Percentiles rank a stretch among this genome's conserved stretches.
phyloP scores from a whole-genome alignment of 1,140 invertebrate genomes.

The Agraylea sexmaculata region DNA sequence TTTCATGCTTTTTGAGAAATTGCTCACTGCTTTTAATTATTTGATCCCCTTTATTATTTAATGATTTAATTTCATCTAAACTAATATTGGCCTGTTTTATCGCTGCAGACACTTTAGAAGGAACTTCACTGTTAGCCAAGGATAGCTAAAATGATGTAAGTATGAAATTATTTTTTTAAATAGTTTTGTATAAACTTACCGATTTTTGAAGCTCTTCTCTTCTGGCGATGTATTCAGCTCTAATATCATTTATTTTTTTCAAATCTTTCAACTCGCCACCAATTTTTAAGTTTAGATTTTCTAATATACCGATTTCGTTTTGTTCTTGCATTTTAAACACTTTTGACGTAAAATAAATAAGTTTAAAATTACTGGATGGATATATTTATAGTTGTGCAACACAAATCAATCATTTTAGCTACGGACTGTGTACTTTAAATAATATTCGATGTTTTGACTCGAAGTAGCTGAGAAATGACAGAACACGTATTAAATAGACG shows the following conservation, averaged over 20 bases:
- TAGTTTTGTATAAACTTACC: conserved; percentile 8
- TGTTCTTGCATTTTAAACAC: conserved; percentile 19
- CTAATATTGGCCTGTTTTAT: conserved; percentile 32
- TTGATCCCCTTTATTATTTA: conserved; percentile 27
- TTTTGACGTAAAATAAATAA: no score
- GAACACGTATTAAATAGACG: no score
- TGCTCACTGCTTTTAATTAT: conserved; percentile 27
- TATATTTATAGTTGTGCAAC: no score
- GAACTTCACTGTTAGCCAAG: conserved; percentile 30
- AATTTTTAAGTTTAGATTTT: conserved; percentile 14
- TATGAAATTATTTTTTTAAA: conserved; percentile 4
- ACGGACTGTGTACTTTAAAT: no score
- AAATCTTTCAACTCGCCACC: conserved; percentile 16
- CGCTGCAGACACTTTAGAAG: conserved; percentile 30
- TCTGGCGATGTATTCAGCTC: conserved; percentile 11
- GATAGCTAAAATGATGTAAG: conserved; percentile 28
- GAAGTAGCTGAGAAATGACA: no score
- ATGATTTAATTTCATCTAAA: conserved; percentile 28
- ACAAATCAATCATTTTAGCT: no score
- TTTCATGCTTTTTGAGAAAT: conserved; percentile 29
- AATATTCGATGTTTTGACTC: no score
- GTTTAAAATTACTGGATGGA: no score
- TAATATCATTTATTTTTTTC: conserved; percentile 11
- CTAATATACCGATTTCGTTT: conserved; percentile 11
- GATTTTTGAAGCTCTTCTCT: conserved; percentile 18